phyloP scores from a whole-genome alignment of 2,113 vertebrate genomes.

The Oxyura jamaicensis region DNA sequence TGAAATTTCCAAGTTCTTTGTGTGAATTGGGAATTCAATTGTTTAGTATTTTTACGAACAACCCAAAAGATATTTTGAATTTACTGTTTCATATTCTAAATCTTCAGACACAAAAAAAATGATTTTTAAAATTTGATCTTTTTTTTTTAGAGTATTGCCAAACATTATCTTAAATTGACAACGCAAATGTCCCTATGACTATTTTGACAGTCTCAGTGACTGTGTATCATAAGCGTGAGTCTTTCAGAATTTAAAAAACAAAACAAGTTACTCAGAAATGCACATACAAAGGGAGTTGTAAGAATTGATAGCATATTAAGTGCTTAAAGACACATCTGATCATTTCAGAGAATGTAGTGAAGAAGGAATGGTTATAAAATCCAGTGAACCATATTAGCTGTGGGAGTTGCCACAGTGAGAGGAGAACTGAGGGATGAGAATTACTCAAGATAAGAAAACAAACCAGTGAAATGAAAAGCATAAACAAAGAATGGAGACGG shows the following conservation, averaged over 20 bases:
- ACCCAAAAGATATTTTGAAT: background rate
- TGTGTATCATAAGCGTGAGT: too few species aligned
- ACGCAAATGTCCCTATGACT: background rate
- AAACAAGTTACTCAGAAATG: background rate
- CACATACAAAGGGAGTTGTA: background rate
- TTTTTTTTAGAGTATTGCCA: background rate
- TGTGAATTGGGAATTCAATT: background rate
- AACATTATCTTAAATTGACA: background rate
- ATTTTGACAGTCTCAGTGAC: background rate
- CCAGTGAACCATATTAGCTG: background rate
- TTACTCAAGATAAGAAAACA: background rate
- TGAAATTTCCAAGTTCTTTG: background rate
- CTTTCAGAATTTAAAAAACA: background rate
- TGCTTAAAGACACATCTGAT: background rate
- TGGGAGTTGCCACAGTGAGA: background rate
- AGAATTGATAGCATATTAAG: background rate
- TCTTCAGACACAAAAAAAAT: background rate
- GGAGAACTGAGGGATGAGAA: background rate
- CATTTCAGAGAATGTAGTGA: background rate
- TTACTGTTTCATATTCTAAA: background rate
- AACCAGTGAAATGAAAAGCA: fast-evolving
- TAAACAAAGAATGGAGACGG: background rate
- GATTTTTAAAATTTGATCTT: background rate
- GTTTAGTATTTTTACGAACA: background rate
- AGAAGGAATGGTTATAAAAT: background rate